These are phyloP conservation scores for Loxodonta africana DNA, from an alignment of 2,113 vertebrate species.

Conservation along the genomic window DNA sequence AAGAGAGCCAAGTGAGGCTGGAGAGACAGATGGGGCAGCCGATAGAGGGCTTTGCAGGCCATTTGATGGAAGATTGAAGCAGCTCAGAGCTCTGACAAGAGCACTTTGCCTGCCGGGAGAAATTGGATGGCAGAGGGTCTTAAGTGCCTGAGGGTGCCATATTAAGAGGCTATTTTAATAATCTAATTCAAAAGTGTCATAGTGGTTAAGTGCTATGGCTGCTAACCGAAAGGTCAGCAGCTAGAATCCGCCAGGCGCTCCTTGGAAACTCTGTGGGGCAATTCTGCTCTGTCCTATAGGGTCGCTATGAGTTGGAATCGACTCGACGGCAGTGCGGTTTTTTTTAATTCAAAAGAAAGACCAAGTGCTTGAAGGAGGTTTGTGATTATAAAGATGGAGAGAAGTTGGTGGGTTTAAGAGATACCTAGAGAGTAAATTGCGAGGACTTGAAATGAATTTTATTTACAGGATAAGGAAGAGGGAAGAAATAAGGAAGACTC, in stretches of 20 bases:
- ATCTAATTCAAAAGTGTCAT: not conserved
- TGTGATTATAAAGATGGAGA: not conserved
- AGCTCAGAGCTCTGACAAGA: not conserved
- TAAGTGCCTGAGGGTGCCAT: not conserved
- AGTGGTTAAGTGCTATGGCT: too few relatives aligned
- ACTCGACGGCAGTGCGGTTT: too few relatives aligned
- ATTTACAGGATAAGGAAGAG: rapidly evolving
- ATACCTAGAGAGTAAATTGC: not conserved
- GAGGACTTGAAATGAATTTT: not conserved
- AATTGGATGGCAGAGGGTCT: not conserved
- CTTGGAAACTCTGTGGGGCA: too few relatives aligned
- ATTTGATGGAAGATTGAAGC: not conserved
- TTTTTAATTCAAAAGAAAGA: not conserved
- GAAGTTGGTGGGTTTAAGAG: not conserved
- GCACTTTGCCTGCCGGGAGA: not conserved
- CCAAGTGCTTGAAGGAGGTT: not conserved
- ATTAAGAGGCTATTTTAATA: not conserved
- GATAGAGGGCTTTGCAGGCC: not conserved
- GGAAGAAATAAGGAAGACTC: not conserved
- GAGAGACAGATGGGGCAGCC: not conserved
- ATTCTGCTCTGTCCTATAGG: too few relatives aligned
- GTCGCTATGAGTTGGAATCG: too few relatives aligned
- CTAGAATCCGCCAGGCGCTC: too few relatives aligned
- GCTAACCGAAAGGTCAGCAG: too few relatives aligned
- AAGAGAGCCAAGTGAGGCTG: not conserved